A percentile compares a stretch with the other conserved stretches of the same genome.
phyloP scores from a whole-genome alignment of 2,888 invertebrate species.

The Trissolcus japonicus region DNA sequence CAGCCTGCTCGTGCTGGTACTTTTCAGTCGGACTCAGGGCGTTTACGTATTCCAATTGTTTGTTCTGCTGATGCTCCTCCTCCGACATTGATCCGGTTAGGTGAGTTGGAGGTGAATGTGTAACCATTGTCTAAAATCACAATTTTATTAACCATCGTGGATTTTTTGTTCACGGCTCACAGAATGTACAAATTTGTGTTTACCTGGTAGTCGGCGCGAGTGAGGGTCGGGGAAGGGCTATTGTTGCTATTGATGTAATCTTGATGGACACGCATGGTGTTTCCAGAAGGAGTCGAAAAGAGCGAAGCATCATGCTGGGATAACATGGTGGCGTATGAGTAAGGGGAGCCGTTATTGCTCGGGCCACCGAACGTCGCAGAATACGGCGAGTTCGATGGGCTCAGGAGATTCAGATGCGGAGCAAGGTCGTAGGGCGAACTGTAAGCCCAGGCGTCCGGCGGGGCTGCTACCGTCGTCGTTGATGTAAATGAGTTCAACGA shows the following conservation, averaged over 20 bases:
- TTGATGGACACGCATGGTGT: slow-evolving; percentile 80
- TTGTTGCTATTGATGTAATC: slow-evolving; percentile 82
- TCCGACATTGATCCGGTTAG: slow-evolving; percentile 69
- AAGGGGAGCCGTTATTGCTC: slow-evolving; percentile 72
- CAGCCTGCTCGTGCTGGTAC: slow-evolving; percentile 80
- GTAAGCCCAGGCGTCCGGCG: slow-evolving; percentile 88
- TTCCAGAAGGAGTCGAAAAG: slow-evolving; percentile 78
- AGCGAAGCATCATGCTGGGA: slow-evolving; percentile 86
- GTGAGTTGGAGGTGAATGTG: slow-evolving; percentile 72
- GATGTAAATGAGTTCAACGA: slow-evolving; percentile 80
- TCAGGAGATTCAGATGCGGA: slow-evolving; percentile 85
- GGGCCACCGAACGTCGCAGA: slow-evolving; percentile 78
- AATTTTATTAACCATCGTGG: neutral
- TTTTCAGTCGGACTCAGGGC: slow-evolving; percentile 76
- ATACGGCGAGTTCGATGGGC: slow-evolving; percentile 82
- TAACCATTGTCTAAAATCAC: slow-evolving; percentile 70
- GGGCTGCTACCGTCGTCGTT: slow-evolving; percentile 78
- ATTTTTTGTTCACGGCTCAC: no score
- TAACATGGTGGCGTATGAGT: slow-evolving; percentile 74
- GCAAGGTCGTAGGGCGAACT: slow-evolving; percentile 87
- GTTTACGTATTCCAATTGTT: slow-evolving; percentile 70
- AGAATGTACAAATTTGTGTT: neutral
- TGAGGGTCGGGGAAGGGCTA: slow-evolving; percentile 81
- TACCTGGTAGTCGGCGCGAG: slow-evolving; percentile 67
- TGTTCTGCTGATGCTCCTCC: slow-evolving; percentile 71